Evolutionary conservation across 2,888 invertebrate genomes (phyloP), one percentile per base, ranked within the genome.

Genomic region (Cepaea hortensis): DNA sequence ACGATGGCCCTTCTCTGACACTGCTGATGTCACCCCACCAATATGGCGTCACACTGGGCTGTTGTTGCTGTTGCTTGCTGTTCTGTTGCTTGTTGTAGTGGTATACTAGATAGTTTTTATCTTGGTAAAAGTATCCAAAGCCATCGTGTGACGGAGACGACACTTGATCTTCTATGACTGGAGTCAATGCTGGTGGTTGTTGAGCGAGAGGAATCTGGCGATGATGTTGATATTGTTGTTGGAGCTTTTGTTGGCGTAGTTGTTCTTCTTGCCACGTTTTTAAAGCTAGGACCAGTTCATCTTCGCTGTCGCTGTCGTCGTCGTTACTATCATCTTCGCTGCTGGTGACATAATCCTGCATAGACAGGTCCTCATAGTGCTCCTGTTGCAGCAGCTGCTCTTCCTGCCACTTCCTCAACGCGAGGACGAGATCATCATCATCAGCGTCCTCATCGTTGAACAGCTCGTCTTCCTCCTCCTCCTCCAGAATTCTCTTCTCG

Each of bases 1-100:
- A 86, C 3, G 83, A 83, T 1, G 86, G 86, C 3, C 86, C 86
- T 68, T 86, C 86, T 68, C 86, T 83, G 61, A 86, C 83, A 79
- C 86, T 86, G 83, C 86, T 72, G n/a, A 86, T 79, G 50, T 86
- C 86, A 11, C 77, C 86, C 86, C 86, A 86, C 83, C 83, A 86
- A 62, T 77, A 86, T 11, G 86, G 86, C 15, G 81, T n/a, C 70
- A 62, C 70, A 48, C 84, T 70, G 11, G 85, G 80, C 13, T 81
- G 68, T 20, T 82, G 86, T 23, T 81, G 81, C 23, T 86, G 86
- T 62, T 80, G 73, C 23, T 68, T 70, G 3, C 13, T 35, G 4
- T 62, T 15, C 15, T 72, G 81, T 7, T 80, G 81, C 18, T 79
- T 72, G 81, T 80, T 80, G 62, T 72, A 80, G 11, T 81, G 85